These are phyloP conservation scores for Ceriagrion tenellum DNA, from an alignment of 2,888 invertebrate genomes.

Conservation along the genomic window DNA sequence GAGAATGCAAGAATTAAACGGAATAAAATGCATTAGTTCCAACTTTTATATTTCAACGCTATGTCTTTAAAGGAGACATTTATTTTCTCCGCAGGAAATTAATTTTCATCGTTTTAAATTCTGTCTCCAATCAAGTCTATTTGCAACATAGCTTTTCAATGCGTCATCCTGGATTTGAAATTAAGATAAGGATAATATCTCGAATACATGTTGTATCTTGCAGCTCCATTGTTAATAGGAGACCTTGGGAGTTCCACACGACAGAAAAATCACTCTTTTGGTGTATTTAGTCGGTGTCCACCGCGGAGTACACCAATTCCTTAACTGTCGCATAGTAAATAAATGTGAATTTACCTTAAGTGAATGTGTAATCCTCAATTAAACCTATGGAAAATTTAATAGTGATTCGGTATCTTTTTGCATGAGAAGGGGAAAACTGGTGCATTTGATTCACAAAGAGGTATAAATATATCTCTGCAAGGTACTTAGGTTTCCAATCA, in stretches of 20 bases:
- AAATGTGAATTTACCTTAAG: not conserved
- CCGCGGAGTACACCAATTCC: not conserved
- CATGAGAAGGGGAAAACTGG: no score
- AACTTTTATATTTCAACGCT: not conserved
- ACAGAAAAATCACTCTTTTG: not conserved
- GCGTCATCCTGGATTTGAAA: not conserved
- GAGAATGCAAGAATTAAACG: not conserved
- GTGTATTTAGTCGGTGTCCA: not conserved
- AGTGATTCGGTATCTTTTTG: not conserved
- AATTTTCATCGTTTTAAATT: not conserved
- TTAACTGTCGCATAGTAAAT: not conserved
- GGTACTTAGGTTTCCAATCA: no score
- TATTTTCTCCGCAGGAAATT: not conserved
- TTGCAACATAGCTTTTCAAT: not conserved
- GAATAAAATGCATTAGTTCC: no score
- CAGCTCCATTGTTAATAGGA: not conserved
- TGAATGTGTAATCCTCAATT: no score
- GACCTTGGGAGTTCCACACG: not conserved
- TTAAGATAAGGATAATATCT: not conserved
- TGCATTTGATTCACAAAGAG: not conserved
- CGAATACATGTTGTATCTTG: not conserved
- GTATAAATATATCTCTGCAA: no score
- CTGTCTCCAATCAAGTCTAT: not conserved
- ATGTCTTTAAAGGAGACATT: not conserved
- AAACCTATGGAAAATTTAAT: not conserved